Base-by-base conservation (phyloP, 2,888 invertebrate species). In the Prostheceraeus crozeri region DNA sequence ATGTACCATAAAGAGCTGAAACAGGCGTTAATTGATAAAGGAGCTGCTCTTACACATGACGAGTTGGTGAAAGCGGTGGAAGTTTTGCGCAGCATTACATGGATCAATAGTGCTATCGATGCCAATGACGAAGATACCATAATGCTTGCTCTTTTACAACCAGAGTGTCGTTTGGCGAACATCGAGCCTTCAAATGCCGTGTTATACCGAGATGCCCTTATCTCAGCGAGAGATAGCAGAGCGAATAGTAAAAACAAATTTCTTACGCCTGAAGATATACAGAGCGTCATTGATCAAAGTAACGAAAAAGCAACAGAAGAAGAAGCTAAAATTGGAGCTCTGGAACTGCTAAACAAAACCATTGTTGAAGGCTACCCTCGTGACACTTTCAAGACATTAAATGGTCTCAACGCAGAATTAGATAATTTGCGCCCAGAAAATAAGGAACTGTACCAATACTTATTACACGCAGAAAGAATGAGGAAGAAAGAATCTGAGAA, bases 391-490 rank as follows among this genome's bases (percentile, higher is more conserved):
- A n/a, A n/a, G n/a, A n/a, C n/a, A n/a, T n/a, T n/a, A n/a, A n/a
- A n/a, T n/a, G n/a, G n/a, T n/a, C n/a, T n/a, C n/a, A n/a, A n/a
- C n/a, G n/a, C n/a, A n/a, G n/a, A n/a, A n/a, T n/a, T n/a, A n/a
- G 33, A 33, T 33, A n/a, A n/a, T n/a, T 46, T 46, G 11, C 23
- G n/a, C 28, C 3, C 48, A 3, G 48, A 46, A 23, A 27, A 25
- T 8, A 27, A 25, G 4, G 48, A 46, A 16, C 28, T 46, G 19
- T 46, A 46, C 28, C 28, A 27, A n/a, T 46, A 46, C 28, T 4
- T 4, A n/a, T 28, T 46, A 4, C 48, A 46, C 8, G 8, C 28
- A 3, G 48, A 46, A 46, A 46, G 77, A 68, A 79, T 78, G 65
- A 77, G 77, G 73, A 31, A 23, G 35, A 27, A 25, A 35, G n/a